Base-by-base conservation (phyloP, 2,888 invertebrate genomes). In the Agelastica alni region DNA sequence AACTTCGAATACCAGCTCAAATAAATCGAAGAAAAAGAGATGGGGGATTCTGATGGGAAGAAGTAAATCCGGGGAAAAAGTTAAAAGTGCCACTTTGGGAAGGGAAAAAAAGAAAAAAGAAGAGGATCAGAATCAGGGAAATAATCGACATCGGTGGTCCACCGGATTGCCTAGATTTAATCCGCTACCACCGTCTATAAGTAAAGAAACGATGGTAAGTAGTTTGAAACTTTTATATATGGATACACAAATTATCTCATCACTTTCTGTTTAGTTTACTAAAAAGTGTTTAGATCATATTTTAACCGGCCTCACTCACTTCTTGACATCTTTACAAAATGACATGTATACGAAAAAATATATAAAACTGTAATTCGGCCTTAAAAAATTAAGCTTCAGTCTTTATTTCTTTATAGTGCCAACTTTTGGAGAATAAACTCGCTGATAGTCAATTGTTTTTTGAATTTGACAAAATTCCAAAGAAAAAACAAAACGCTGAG, bases 381-480 rank as follows among this genome's bases (percentile, higher is more conserved):
- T n/a, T n/a, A n/a, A n/a, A n/a, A n/a, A n/a, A n/a, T n/a, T n/a
- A n/a, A n/a, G n/a, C n/a, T n/a, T n/a, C n/a, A n/a, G n/a, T n/a
- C n/a, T n/a, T n/a, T 22, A 2, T 6, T 22, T 22, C 22, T 51
- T 76, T 78, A 42, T 63, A 85, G 85, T 85, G 85, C 70, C 84
- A 84, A 75, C 75, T 85, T 59, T 77, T 87, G 61, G 85, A 86
- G 70, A 81, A 81, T 62, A 86, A 85, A 75, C 80, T 91, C 73
- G 82, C 84, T 0, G 89, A 89, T 70, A 83, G 86, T 52, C 88
- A 89, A 69, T 79, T 93, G 1, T 83, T 87, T 66, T 86, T 89
- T 75, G 93, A 94, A 71, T 94, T 92, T 80, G 93, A 93, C 74
- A 86, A 88, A 70, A 89, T 94, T 68, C 85, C 87, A 0, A 87